Percentiles rank a stretch among this genome's conserved stretches.
Conservation (phyloP, 2,113 vertebrate species). For the Turdus rufiventris region DNA sequence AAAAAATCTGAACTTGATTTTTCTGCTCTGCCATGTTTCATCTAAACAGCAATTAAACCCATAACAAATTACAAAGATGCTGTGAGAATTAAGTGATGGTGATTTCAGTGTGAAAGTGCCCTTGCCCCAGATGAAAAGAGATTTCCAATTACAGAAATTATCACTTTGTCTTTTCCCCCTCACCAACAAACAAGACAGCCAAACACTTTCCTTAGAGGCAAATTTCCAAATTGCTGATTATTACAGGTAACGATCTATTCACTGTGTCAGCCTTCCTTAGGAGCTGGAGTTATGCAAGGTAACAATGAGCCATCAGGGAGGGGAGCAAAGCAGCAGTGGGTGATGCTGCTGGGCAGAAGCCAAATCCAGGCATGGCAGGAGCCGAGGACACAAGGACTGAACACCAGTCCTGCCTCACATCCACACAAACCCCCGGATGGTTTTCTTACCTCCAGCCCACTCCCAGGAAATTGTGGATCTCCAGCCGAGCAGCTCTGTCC, state of each 20-base stretch:
- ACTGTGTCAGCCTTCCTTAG: neutral
- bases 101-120: neutral
- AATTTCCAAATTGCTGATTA: slow-evolving; percentile 59
- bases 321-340: neutral
- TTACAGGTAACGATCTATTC: slow-evolving; percentile 53
- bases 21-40: neutral
- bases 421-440: neutral
- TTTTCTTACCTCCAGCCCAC: neutral
- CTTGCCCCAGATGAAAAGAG: neutral
- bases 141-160: slow-evolving; percentile 13
- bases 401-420: rapidly evolving
- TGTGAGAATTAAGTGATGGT: neutral
- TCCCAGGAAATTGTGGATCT: too few relatives aligned
- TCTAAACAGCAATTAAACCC: slow-evolving; percentile 7
- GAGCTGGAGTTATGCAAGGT: slow-evolving; percentile 7
- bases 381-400: neutral
- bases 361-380: neutral
- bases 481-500: neutral
- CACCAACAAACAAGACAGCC: neutral
- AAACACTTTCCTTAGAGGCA: neutral
- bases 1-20: neutral
- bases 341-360: neutral
- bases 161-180: neutral
- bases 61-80: neutral
- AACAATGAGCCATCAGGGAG: neutral